Conservation (phyloP, 1,140 invertebrate genomes). For the Drosophila sucinea region DNA sequence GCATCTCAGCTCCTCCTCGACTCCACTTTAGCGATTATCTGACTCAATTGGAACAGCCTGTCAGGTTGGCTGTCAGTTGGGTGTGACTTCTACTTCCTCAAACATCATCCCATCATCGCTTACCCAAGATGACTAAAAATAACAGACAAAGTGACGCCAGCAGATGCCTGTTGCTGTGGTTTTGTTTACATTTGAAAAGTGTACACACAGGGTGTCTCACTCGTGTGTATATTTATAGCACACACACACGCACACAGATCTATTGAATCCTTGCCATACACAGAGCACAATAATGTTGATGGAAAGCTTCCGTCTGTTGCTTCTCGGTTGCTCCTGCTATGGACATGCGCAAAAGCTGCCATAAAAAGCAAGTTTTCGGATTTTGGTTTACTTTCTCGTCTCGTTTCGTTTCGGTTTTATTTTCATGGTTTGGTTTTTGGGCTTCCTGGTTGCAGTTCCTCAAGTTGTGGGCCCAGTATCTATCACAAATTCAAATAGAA, state of each 20-base stretch:
- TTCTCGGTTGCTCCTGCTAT: slow-evolving; percentile 8
- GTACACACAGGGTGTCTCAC: slow-evolving; percentile 34
- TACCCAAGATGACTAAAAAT: slow-evolving; percentile 36
- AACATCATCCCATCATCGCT: background rate
- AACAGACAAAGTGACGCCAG: slow-evolving; percentile 33
- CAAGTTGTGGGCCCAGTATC: slow-evolving; percentile 50
- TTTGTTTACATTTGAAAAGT: slow-evolving; percentile 40
- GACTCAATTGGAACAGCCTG: slow-evolving; percentile 41
- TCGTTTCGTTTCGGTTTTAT: background rate
- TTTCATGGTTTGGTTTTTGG: background rate
- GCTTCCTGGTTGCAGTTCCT: slow-evolving; percentile 28
- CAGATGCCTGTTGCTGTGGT: slow-evolving; percentile 49
- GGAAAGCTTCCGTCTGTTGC: slow-evolving; percentile 43
- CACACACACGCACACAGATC: slow-evolving; percentile 16
- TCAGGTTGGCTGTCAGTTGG: slow-evolving; percentile 33
- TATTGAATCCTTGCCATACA: slow-evolving; percentile 43
- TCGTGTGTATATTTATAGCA: slow-evolving; percentile 9
- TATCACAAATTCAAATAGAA: slow-evolving; percentile 56
- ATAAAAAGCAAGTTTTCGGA: slow-evolving; percentile 17
- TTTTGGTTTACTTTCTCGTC: slow-evolving; percentile 16
- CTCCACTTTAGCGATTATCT: slow-evolving; percentile 39
- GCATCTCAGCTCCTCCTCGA: slow-evolving; percentile 28
- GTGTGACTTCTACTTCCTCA: slow-evolving; percentile 6
- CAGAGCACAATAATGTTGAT: slow-evolving; percentile 1
- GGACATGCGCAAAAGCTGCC: slow-evolving; percentile 22